Conservation (phyloP, 2,888 invertebrate genomes). For the Hypercompe scribonia region DNA sequence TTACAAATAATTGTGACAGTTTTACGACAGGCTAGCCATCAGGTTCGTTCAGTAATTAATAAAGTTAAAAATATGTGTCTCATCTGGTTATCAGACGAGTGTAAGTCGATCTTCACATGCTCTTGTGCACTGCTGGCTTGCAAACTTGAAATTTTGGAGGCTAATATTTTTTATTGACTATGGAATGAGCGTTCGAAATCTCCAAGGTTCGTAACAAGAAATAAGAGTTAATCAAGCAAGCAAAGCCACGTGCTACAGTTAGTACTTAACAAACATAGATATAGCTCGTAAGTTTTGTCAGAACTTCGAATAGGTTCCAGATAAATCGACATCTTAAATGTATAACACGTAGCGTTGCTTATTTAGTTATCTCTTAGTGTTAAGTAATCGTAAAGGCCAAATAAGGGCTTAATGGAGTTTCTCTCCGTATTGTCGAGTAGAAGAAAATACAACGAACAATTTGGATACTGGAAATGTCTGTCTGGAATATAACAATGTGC, state of each 20-base stretch:
- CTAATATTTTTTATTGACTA: too few relatives aligned
- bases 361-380: conserved; percentile 1
- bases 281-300: not conserved
- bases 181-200: too few relatives aligned
- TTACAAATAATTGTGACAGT: too few relatives aligned
- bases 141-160: too few relatives aligned
- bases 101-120: too few relatives aligned
- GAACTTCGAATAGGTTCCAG: not conserved
- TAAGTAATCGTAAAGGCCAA: conserved; percentile 10
- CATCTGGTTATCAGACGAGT: too few relatives aligned
- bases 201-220: too few relatives aligned
- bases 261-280: not conserved
- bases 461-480: conserved; percentile 1
- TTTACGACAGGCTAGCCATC: too few relatives aligned
- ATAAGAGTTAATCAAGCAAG: too few relatives aligned
- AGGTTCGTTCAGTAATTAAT: too few relatives aligned
- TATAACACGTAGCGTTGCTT: conserved; percentile 10
- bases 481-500: not conserved
- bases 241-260: not conserved
- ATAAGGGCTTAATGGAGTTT: conserved; percentile 3
- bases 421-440: not conserved
- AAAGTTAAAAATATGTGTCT: too few relatives aligned
- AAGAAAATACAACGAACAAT: not conserved
- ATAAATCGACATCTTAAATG: conserved; percentile 13
- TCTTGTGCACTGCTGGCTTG: too few relatives aligned